A percentile compares a stretch with the other conserved stretches of the same genome.
Evolutionary conservation across 2,113 vertebrate genomes (phyloP).

Genomic region (Opisthocomus hoazin): DNA sequence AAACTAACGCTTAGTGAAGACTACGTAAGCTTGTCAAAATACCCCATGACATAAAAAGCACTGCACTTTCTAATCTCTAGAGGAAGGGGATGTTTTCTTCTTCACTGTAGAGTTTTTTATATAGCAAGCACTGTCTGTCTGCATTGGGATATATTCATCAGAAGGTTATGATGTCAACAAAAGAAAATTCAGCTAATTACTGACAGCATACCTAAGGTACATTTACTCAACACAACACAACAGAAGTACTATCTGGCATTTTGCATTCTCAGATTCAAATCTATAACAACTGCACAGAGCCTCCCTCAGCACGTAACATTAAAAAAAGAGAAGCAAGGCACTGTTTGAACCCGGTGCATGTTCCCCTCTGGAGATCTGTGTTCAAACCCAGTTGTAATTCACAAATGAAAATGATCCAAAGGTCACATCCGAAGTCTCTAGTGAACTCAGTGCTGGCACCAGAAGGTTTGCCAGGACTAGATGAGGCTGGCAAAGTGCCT

Average conservation of each 20-base stretch:
- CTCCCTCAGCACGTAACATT: accelerated
- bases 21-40: not conserved
- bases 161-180: not conserved
- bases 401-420: not conserved
- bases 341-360: not conserved
- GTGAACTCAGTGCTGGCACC: not conserved
- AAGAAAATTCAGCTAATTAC: not conserved
- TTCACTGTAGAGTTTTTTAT: not conserved
- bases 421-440: not conserved
- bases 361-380: not conserved
- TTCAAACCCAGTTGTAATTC: not conserved
- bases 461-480: not conserved
- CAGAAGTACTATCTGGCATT: not conserved
- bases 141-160: not conserved
- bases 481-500: not conserved
- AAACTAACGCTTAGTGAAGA: not conserved
- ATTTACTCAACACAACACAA: not conserved
- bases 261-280: not conserved
- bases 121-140: not conserved
- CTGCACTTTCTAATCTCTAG: not conserved
- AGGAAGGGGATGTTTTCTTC: not conserved
- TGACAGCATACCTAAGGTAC: not conserved
- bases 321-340: not conserved
- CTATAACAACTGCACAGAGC: not conserved
- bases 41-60: not conserved